Evolutionary conservation across 2,113 vertebrate species (phyloP).

Genomic region (Sorex fumeus): DNA sequence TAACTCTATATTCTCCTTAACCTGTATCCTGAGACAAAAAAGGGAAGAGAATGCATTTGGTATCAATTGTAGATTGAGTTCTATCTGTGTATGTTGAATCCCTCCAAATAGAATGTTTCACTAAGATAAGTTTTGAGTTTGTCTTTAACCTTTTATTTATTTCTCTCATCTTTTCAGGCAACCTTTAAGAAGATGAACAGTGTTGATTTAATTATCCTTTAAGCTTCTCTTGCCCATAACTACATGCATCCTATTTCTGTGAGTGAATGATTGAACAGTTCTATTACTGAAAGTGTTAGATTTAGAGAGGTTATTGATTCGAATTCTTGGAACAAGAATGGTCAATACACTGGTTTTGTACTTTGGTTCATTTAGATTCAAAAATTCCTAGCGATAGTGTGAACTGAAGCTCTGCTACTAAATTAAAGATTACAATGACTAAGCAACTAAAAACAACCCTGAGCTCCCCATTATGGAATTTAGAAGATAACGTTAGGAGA

Average conservation of each 20-base stretch:
- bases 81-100: background rate
- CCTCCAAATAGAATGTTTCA: background rate
- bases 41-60: background rate
- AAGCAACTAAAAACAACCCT: background rate
- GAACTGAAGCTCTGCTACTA: slow-evolving; percentile 2
- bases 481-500: background rate
- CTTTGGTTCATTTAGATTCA: slow-evolving; percentile 71
- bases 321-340: slow-evolving; percentile 62
- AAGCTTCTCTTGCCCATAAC: slow-evolving; percentile 47
- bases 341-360: slow-evolving; percentile 60
- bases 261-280: slow-evolving; percentile 69
- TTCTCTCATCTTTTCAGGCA: slow-evolving; percentile 46
- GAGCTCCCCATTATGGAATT: background rate
- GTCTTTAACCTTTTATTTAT: slow-evolving; percentile 27
- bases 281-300: slow-evolving; percentile 72
- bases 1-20: background rate
- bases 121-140: background rate
- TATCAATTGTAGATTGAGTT: background rate
- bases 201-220: slow-evolving; percentile 71
- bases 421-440: slow-evolving; percentile 46
- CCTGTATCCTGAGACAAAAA: background rate
- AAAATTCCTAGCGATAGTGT: slow-evolving; percentile 58
- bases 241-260: slow-evolving; percentile 56
- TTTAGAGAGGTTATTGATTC: slow-evolving; percentile 74
- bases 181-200: slow-evolving; percentile 44